These are phyloP conservation scores for Stegodyphus mimosarum DNA, from an alignment of 1,140 invertebrate genomes.

Conservation along the genomic window DNA sequence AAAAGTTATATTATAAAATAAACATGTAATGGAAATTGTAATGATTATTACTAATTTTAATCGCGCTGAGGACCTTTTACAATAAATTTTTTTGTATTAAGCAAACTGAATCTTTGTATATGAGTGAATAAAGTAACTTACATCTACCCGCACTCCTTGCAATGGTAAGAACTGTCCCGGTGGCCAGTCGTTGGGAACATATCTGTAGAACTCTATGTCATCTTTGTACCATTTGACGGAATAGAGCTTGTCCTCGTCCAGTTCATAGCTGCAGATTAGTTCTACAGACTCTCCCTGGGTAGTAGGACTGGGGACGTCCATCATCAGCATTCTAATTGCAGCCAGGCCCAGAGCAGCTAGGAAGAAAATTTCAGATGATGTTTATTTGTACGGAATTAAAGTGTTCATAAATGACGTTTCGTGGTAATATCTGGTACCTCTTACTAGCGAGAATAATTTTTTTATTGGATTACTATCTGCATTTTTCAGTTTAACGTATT, in stretches of 20 bases:
- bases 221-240: constrained; percentile 86
- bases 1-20: too few species aligned
- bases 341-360: constrained; percentile 69
- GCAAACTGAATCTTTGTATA: too few species aligned
- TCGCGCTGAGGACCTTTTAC: too few species aligned
- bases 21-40: too few species aligned
- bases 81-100: too few species aligned
- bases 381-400: too few species aligned
- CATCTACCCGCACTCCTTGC: constrained; percentile 84
- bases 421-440: too few species aligned
- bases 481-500: too few species aligned
- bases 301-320: constrained; percentile 78
- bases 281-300: constrained; percentile 75
- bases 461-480: too few species aligned
- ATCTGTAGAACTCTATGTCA: constrained; percentile 82
- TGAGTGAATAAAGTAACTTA: constrained; percentile 70
- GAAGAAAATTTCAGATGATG: constrained; percentile 62
- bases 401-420: too few species aligned
- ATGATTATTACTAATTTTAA: too few species aligned
- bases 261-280: constrained; percentile 81
- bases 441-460: too few species aligned
- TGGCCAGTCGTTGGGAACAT: constrained; percentile 77
- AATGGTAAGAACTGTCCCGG: constrained; percentile 79
- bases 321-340: constrained; percentile 62
- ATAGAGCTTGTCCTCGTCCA: constrained; percentile 77